These are phyloP conservation scores for Meteorus cinctellus DNA, from an alignment of 2,888 invertebrate genomes.

Conservation along the genomic window DNA sequence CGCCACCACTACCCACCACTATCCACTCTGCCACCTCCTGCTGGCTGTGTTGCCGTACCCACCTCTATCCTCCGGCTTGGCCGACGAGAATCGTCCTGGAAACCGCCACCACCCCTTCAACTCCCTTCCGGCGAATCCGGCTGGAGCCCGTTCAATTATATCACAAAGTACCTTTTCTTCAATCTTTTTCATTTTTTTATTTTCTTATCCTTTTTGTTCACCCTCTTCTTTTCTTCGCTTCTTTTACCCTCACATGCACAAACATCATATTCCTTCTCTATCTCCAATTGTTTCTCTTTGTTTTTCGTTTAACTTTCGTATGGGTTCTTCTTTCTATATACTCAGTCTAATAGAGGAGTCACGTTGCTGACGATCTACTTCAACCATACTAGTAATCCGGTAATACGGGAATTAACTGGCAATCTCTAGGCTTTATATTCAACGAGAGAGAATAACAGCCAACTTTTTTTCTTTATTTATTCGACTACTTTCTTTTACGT, in stretches of 20 bases:
- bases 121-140: slow-evolving; percentile 50
- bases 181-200: slow-evolving; percentile 15
- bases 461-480: slow-evolving; percentile 6
- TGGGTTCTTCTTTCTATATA: slow-evolving; percentile 12
- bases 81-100: slow-evolving; percentile 53
- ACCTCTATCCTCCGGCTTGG: slow-evolving; percentile 46
- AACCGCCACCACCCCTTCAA: slow-evolving; percentile 51
- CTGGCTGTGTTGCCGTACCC: slow-evolving; percentile 17
- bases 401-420: slow-evolving; percentile 38
- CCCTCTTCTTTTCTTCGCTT: background rate
- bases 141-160: slow-evolving; percentile 48
- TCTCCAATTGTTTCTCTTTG: slow-evolving; percentile 9
- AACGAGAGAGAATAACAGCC: background rate
- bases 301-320: background rate
- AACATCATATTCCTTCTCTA: background rate
- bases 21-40: slow-evolving; percentile 37
- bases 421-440: slow-evolving; percentile 36
- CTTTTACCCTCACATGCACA: slow-evolving; percentile 17
- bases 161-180: slow-evolving; percentile 43
- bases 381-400: slow-evolving; percentile 30
- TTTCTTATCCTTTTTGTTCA: slow-evolving; percentile 6
- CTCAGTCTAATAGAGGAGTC: slow-evolving; percentile 4
- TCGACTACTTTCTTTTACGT: background rate
- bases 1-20: slow-evolving; percentile 38
- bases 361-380: background rate